Base-by-base conservation (phyloP, 2,797 vertebrate genomes). In the Hipposideros larvatus region DNA sequence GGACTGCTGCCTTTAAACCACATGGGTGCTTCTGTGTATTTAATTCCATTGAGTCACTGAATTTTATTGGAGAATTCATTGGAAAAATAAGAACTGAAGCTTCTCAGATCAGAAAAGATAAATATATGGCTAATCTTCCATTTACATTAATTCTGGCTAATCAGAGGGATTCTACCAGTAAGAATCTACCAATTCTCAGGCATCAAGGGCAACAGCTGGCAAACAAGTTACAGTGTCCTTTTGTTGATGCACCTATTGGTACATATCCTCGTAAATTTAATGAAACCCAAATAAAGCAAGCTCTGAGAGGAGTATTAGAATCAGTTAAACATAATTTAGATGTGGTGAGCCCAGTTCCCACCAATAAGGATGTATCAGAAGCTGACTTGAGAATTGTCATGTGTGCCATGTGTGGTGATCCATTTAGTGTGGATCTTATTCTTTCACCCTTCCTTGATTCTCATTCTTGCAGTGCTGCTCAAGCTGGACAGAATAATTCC, bases 341-440 rank as follows among this genome's bases (percentile, higher is more conserved):
- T 95, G 99, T 99, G 95, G 99, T 99, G 93, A 99, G 99, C 90
- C 99, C 99, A 0, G 98, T 99, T 98, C 99, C 99, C 15, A 99
- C 98, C 80, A 99, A 99, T 98, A 99, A 99, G 98, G 99, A 99
- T 98, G 98, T 99, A 96, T 99, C 99, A 1, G 99, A 99, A 98
- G 99, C 99, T 0, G 99, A 99, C 97, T 98, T 99, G 73, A 99
- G 99, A 96, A 99, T 99, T 86, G 99, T 99, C 59, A 99, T 99
- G 99, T 99, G 99, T 96, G 99, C 99, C 96, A 99, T 99, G 99
- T 99, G 99, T 98, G 99, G 99, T 84, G 99, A 99, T 98, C 99
- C 99, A 0, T 99, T 99, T 97, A 99, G 99, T 43, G 99, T 99
- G 71, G 99, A 99, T 98, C 99, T 99, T 97, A 99, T 99, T 98